Conservation (phyloP, 2,888 invertebrate species). For the Cremastinae sp. region DNA sequence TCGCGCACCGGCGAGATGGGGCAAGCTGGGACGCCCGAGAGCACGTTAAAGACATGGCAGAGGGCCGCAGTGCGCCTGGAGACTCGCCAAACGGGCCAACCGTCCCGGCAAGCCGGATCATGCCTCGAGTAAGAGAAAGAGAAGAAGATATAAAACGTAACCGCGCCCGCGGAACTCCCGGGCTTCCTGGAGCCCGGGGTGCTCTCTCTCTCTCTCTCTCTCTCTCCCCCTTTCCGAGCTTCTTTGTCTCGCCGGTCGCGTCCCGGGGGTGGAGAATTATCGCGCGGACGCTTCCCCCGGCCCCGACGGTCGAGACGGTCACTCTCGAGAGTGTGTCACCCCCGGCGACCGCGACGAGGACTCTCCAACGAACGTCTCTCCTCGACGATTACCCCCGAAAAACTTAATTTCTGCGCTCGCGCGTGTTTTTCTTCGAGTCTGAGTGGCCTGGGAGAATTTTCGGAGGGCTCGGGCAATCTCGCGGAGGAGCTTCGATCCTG, state of each 20-base stretch:
- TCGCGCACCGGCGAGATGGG: slow-evolving; percentile 55
- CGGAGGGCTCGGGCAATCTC: not conserved
- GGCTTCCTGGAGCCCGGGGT: slow-evolving; percentile 44
- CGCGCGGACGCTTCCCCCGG: slow-evolving; percentile 66
- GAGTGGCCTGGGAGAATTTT: not conserved
- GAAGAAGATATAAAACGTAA: slow-evolving; percentile 58
- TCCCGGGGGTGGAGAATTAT: slow-evolving; percentile 67
- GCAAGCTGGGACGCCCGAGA: slow-evolving; percentile 25
- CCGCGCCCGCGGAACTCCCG: slow-evolving; percentile 64
- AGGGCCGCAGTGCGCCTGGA: slow-evolving; percentile 79
- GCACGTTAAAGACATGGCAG: slow-evolving; percentile 57
- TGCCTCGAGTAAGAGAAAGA: slow-evolving; percentile 49
- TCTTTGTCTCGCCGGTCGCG: slow-evolving; percentile 48
- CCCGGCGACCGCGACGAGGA: slow-evolving; percentile 58
- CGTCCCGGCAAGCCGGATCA: slow-evolving; percentile 64
- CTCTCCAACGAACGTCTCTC: slow-evolving; percentile 49
- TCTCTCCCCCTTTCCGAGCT: not conserved
- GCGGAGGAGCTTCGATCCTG: not conserved
- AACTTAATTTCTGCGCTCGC: no score
- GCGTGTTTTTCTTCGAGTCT: not conserved
- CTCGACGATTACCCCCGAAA: slow-evolving; percentile 41
- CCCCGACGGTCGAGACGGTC: slow-evolving; percentile 64
- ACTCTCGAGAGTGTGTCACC: slow-evolving; percentile 40
- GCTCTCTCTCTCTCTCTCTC: slow-evolving; percentile 37
- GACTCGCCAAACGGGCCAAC: slow-evolving; percentile 75